phyloP scores from a whole-genome alignment of 2,888 invertebrate genomes.

The Lasioglossum zephyrum region DNA sequence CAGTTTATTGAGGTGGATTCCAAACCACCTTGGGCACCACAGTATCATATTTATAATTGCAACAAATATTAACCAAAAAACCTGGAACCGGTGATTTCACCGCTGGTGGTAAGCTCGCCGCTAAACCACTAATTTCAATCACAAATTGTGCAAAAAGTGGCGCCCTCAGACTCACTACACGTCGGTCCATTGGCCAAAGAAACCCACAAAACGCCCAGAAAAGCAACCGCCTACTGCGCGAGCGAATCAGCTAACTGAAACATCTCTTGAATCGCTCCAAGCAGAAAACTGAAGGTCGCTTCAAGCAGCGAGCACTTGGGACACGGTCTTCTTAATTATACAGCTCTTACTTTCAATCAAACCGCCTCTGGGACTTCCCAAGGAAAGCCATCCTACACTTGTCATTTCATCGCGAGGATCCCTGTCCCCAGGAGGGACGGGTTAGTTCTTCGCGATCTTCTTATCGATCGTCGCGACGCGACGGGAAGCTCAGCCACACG shows the following conservation, averaged over 20 bases:
- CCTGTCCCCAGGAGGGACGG: neutral
- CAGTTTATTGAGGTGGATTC: too few species aligned
- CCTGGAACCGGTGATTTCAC: neutral
- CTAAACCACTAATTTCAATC: neutral
- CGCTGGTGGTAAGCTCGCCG: neutral
- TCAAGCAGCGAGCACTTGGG: slow-evolving; percentile 3
- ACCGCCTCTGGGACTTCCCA: neutral
- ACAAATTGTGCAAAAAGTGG: too few species aligned
- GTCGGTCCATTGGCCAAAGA: neutral
- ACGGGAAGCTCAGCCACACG: neutral
- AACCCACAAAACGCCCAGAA: neutral
- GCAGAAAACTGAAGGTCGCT: slow-evolving; percentile 2
- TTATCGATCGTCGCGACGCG: slow-evolving; percentile 23
- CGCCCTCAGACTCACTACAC: neutral
- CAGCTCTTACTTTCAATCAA: slow-evolving; percentile 15
- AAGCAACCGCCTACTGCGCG: too few species aligned
- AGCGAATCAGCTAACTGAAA: slow-evolving; percentile 10
- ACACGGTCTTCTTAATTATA: slow-evolving; percentile 17
- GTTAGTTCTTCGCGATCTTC: slow-evolving; percentile 16
- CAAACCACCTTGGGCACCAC: too few species aligned
- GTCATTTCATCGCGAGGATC: slow-evolving; percentile 2
- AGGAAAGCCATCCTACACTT: slow-evolving; percentile 19
- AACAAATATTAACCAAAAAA: neutral
- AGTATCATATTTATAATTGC: too few species aligned
- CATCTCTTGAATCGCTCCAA: slow-evolving; percentile 5